Conservation (phyloP, 2,113 vertebrate genomes). For the Heteronetta atricapilla region DNA sequence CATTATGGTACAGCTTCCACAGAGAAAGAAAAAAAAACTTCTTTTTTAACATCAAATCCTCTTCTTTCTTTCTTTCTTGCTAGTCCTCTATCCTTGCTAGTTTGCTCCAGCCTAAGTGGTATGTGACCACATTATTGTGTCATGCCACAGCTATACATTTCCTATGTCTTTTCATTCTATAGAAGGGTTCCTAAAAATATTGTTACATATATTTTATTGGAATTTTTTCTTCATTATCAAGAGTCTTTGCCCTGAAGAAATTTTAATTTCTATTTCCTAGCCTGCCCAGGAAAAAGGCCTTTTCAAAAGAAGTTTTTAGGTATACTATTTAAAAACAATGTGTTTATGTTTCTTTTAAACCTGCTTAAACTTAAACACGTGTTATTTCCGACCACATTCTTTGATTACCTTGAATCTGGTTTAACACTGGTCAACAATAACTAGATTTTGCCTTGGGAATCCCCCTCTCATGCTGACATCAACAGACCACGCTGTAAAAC, state of each 20-base stretch:
- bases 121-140: background rate
- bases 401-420: background rate
- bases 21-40: background rate
- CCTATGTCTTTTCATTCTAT: background rate
- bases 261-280: background rate
- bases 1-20: background rate
- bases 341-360: background rate
- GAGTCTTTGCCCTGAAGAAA: background rate
- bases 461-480: rapidly evolving
- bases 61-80: background rate
- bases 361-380: background rate
- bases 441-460: background rate
- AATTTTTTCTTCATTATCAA: background rate
- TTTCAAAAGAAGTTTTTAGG: background rate
- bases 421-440: background rate
- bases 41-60: background rate
- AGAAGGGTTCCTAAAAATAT: background rate
- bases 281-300: background rate
- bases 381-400: background rate
- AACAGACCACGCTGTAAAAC: background rate
- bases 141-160: background rate
- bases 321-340: background rate
- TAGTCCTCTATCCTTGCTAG: background rate
- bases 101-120: background rate
- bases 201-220: background rate